Evolutionary conservation across 1,140 invertebrate genomes (phyloP), one percentile per base, ranked within the genome.

Genomic region (Bathynomus jamesi): DNA sequence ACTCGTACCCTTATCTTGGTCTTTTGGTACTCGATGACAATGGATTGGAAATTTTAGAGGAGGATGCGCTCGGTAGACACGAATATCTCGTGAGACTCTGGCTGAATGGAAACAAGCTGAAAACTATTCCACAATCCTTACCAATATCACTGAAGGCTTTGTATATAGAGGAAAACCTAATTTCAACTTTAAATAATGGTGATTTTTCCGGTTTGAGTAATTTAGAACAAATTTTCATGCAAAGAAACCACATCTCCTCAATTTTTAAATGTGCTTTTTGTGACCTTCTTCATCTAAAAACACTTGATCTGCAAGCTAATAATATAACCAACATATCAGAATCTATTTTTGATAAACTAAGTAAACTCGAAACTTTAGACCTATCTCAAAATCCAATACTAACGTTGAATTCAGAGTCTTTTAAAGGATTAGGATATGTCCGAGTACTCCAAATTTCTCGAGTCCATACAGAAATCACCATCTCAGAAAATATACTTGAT

Each of bases 1-100:
- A 94, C 78, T 93, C 92, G 74, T 95, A 95, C 80, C 93, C 93
- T 0, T 82, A 94, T 21, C 81, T 96, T 10, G 89, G 89, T 72
- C 84, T 91, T 28, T 81, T 97, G 28, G 90, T 94, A 78, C 86
- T 96, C 31, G 90, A 90, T 27, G 85, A 89, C 66, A 96, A 95
- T 79, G 83, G 85, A 70, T 86, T 97, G 28, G 82, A 82, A 53
- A 83, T 86, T 3, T 86, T 97, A 5, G 93, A 95, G 81, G 91
- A 95, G 31, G 92, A 94, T 78, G 91, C 93, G 0, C 82, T 96
- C 28, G 91, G 91, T 0, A 85, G 93, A 32, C 80, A 94, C 24
- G 91, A 93, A 78, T 87, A 89, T 77, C 85, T 98, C 5, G 83
- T 89, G 28, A 85, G 90, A 68, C 84, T 96, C 13, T 90, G 91